Conservation (phyloP, 2,113 vertebrate species). For the Chelonoidis abingdonii region DNA sequence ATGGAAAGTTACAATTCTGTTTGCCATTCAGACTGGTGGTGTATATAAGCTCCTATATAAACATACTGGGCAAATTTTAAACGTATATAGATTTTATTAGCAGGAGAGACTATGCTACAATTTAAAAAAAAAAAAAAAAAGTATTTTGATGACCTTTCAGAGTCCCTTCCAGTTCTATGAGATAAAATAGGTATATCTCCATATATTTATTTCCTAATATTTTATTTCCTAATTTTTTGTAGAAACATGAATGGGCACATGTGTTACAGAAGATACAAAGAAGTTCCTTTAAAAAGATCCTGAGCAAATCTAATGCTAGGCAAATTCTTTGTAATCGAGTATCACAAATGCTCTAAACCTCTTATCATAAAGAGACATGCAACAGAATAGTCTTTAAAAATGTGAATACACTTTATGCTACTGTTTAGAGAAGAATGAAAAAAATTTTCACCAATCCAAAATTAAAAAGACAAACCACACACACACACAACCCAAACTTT, state of each 20-base stretch:
- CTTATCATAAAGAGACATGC: slow-evolving; percentile 39
- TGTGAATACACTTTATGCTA: neutral
- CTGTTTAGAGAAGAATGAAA: neutral
- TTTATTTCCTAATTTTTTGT: neutral
- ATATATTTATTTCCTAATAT: too few species aligned
- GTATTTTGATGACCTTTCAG: neutral
- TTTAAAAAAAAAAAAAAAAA: neutral
- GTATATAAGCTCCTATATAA: slow-evolving; percentile 55
- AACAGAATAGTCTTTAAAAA: neutral
- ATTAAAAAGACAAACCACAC: neutral
- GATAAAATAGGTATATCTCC: too few species aligned
- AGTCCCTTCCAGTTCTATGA: too few species aligned
- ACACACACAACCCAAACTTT: neutral
- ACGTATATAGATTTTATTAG: neutral
- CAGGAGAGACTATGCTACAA: neutral
- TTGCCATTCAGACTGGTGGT: slow-evolving; percentile 34
- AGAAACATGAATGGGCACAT: neutral
- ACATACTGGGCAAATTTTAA: neutral
- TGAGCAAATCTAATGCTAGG: neutral
- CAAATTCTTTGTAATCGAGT: slow-evolving; percentile 4
- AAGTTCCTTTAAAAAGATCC: neutral
- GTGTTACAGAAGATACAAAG: neutral
- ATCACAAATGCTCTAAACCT: slow-evolving; percentile 22
- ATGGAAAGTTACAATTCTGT: slow-evolving; percentile 68
- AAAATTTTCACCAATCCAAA: neutral